A percentile compares a stretch with the other conserved stretches of the same genome.
These are phyloP conservation scores for Gymnocypris eckloni DNA, from an alignment of 2,797 vertebrate species.

Conservation along the genomic window DNA sequence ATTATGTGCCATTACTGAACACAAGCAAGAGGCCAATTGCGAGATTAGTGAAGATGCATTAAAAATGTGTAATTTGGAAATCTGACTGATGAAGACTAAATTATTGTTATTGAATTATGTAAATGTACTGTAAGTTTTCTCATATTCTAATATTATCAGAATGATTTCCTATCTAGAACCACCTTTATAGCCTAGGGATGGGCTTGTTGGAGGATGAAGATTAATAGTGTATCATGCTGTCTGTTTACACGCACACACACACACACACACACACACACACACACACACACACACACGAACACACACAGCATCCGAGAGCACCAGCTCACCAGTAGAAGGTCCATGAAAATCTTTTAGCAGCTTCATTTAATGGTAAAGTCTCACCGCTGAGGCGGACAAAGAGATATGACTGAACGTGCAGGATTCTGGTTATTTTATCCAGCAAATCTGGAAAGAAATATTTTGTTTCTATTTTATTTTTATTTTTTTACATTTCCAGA, in stretches of 20 bases:
- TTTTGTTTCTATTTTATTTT: not conserved
- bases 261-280: not conserved
- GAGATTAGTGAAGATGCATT: not conserved
- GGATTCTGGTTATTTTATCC: not conserved
- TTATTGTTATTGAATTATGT: not conserved
- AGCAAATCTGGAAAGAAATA: not conserved
- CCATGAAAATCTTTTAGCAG: conserved; percentile 6
- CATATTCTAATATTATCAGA: not conserved
- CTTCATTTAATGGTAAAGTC: conserved; percentile 3
- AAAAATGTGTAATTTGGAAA: conserved; percentile 2
- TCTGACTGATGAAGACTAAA: not conserved
- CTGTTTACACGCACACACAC: not conserved
- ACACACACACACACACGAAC: too few relatives aligned
- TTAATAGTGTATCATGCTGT: not conserved
- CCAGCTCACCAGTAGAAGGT: not conserved
- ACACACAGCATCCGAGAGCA: not conserved
- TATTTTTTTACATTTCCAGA: not conserved
- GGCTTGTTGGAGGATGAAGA: not conserved
- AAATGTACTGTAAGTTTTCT: not conserved
- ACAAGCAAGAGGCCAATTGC: not conserved
- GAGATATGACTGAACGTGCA: conserved; percentile 2
- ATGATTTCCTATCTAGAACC: not conserved
- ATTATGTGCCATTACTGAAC: conserved; percentile 23
- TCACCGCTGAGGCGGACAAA: not conserved
- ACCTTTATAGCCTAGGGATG: not conserved